These are phyloP conservation scores for Dioctria linearis DNA, from an alignment of 2,888 invertebrate species.

Conservation along the genomic window DNA sequence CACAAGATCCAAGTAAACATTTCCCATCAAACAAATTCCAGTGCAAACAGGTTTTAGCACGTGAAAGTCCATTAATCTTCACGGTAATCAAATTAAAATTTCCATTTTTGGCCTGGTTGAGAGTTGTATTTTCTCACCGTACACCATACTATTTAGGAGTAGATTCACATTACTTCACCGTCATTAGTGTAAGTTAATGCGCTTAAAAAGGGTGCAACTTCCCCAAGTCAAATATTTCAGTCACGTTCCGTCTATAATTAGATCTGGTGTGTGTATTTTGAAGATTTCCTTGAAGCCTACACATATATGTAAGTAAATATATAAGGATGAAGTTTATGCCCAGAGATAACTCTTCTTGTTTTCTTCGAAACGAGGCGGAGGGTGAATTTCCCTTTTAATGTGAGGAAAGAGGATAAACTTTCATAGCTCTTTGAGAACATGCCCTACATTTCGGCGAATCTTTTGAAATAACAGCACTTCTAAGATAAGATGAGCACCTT, in stretches of 20 bases:
- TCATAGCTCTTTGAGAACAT: conserved; percentile 26
- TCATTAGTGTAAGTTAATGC: conserved; percentile 57
- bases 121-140: conserved; percentile 17
- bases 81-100: conserved; percentile 48
- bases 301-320: conserved; percentile 12
- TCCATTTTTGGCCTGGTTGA: conserved; percentile 27
- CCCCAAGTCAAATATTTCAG: conserved; percentile 47
- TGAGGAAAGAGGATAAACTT: conserved; percentile 28
- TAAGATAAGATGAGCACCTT: conserved; percentile 47
- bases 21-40: conserved; percentile 44
- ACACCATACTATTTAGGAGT: conserved; percentile 22
- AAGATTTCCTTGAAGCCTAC: conserved; percentile 36
- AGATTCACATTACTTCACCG: conserved; percentile 38
- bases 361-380: conserved; percentile 11
- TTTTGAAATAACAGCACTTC: conserved; percentile 42
- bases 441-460: conserved; percentile 27
- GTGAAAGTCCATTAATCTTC: conserved; percentile 43
- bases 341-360: conserved; percentile 45
- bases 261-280: conserved; percentile 41
- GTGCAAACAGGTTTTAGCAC: conserved; percentile 13
- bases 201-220: conserved; percentile 56
- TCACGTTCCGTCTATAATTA: conserved; percentile 53
- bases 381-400: conserved; percentile 36
- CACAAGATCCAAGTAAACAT: conserved; percentile 43
- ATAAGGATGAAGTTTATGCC: conserved; percentile 32